These are phyloP conservation scores for Artibeus jamaicensis DNA, from an alignment of 2,797 vertebrate species.

Conservation along the genomic window DNA sequence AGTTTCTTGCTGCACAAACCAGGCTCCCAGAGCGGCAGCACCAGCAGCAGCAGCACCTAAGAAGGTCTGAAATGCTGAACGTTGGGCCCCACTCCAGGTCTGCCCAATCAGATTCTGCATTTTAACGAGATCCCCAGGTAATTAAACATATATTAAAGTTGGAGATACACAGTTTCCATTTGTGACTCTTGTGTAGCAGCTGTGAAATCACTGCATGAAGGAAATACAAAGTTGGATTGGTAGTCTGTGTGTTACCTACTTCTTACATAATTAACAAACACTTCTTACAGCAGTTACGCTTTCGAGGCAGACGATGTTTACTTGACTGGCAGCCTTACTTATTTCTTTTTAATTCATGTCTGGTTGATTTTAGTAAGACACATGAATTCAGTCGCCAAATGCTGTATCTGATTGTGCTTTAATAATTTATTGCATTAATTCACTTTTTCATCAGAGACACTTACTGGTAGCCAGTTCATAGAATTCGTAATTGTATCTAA, in stretches of 20 bases:
- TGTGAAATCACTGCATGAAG: background rate
- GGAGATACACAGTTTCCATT: background rate
- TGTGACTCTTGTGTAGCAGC: background rate
- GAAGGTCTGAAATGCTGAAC: background rate
- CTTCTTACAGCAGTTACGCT: background rate
- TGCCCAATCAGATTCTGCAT: background rate
- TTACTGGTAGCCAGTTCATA: background rate
- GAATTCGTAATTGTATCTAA: background rate
- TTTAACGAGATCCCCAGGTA: background rate
- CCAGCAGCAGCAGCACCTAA: no score
- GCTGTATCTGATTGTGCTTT: background rate
- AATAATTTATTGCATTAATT: background rate
- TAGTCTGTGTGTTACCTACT: background rate
- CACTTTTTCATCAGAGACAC: background rate
- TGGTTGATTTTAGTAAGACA: background rate
- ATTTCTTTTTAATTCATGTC: background rate
- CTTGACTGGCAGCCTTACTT: background rate
- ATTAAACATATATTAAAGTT: background rate
- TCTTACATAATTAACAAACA: background rate
- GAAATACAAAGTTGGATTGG: background rate
- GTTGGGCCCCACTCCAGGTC: fast-evolving
- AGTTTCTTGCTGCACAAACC: background rate
- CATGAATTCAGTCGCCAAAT: background rate
- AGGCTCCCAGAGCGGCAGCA: background rate
- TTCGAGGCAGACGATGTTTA: background rate